Conservation (phyloP, 2,888 invertebrate genomes). For the Drosophila pseudotalamancana region DNA sequence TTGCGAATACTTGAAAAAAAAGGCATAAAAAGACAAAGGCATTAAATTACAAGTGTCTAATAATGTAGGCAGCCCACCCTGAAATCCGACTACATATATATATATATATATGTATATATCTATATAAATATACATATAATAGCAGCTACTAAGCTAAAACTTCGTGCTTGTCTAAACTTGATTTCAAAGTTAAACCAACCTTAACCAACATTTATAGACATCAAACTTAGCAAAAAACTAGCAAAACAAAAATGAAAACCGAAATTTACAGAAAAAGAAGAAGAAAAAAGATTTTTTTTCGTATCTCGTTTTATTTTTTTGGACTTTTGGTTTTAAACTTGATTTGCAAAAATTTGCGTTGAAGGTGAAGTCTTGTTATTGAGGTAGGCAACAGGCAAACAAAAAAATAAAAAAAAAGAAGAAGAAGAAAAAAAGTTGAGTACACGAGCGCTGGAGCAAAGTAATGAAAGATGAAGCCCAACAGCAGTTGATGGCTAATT, state of each 20-base stretch:
- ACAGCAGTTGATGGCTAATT: constrained; percentile 47
- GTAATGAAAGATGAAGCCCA: constrained; percentile 34
- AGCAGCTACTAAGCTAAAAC: constrained; percentile 12
- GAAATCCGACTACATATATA: constrained; percentile 31
- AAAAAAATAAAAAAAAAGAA: neutral
- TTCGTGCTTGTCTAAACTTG: constrained; percentile 57
- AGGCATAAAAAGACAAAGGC: constrained; percentile 62
- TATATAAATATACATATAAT: constrained; percentile 23
- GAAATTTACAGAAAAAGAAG: constrained; percentile 8
- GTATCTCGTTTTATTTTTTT: constrained; percentile 37
- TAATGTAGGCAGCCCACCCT: constrained; percentile 21
- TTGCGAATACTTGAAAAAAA: constrained; percentile 45
- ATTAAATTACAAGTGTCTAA: constrained; percentile 60
- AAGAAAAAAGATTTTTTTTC: constrained; percentile 19
- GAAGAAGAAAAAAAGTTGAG: constrained; percentile 2
- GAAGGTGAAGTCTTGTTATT: constrained; percentile 61
- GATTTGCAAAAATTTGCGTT: constrained; percentile 61
- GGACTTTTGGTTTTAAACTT: constrained; percentile 65
- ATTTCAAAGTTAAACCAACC: constrained; percentile 77
- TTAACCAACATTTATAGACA: constrained; percentile 75
- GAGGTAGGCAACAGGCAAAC: constrained; percentile 50
- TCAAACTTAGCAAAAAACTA: constrained; percentile 48
- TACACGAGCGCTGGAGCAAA: constrained; percentile 7
- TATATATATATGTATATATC: neutral
- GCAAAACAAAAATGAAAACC: constrained; percentile 14